Evolutionary conservation across 2,888 invertebrate species (phyloP).

Genomic region (Xylota sylvarum): DNA sequence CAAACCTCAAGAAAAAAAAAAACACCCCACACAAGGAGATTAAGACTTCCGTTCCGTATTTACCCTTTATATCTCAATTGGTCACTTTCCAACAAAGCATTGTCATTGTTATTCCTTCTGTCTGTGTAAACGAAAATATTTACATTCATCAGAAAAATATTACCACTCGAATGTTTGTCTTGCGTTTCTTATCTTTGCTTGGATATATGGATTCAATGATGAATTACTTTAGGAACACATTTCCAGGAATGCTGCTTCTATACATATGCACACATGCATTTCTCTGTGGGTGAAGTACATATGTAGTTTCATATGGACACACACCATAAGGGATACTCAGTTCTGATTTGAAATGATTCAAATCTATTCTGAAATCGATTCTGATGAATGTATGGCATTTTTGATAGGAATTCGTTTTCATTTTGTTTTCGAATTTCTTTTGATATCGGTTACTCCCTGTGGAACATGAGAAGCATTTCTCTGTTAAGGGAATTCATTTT

Average conservation of each 20-base stretch:
- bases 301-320: background rate
- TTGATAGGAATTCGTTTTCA: constrained; percentile 20
- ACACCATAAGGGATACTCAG: background rate
- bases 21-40: background rate
- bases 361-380: constrained; percentile 11
- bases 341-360: background rate
- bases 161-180: constrained; percentile 44
- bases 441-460: constrained; percentile 14
- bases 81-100: constrained; percentile 42
- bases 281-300: background rate
- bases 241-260: constrained; percentile 15
- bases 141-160: constrained; percentile 56
- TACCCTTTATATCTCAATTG: constrained; percentile 16
- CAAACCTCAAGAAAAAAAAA: too few species aligned
- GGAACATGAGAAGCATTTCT: constrained; percentile 30
- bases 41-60: constrained; percentile 40
- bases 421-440: constrained; percentile 5
- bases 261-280: background rate
- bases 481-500: background rate
- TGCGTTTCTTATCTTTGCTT: constrained; percentile 31
- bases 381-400: constrained; percentile 23
- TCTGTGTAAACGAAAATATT: constrained; percentile 51
- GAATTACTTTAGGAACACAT: constrained; percentile 11
- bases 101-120: constrained; percentile 8
- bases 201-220: constrained; percentile 31